Base-by-base conservation (phyloP, 2,113 vertebrate genomes). In the Tragelaphus imberbis region DNA sequence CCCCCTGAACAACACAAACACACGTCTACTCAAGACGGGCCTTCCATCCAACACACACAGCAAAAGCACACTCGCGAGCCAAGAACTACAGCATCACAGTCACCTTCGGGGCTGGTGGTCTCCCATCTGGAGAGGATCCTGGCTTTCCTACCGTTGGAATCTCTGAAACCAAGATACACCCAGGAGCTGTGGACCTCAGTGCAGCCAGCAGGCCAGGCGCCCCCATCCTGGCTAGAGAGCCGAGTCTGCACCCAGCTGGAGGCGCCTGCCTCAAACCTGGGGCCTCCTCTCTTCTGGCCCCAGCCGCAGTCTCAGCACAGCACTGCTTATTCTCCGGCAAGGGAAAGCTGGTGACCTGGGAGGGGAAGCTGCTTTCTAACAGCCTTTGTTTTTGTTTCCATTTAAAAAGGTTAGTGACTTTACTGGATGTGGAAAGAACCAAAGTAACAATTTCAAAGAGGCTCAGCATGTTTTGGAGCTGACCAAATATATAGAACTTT, bases 351-450 rank as follows among this genome's bases (percentile, higher is more conserved):
- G 95, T 88, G 95, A 95, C 95, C 96, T 7, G 0, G 61, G 91
- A 75, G 79, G 87, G 89, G 92, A 97, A 91, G 85, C 75, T 63
- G 96, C 93, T 90, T 92, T 97, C 94, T 89, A 82, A 97, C 82
- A 94, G 93, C 36, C 96, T 95, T 89, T 97, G 97, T 96, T 98
- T 98, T 94, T 92, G 61, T 98, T 97, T 97, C 94, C 96, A 96
- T 95, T 97, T 93, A 10, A 84, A 97, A 97, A 97, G 95, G 93
- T 96, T 97, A 97, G 84, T 93, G 96, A 97, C 97, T 96, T 97
- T 84, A 96, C 61, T 94, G 56, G 80, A 28, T 87, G 96, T 97
- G 95, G 92, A 97, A 97, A 97, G 97, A 96, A 95, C 68, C 96
- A 49, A 68, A 91, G 94, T 65, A 85, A 86, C 82, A 91, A 59